phyloP scores from a whole-genome alignment of 1,140 invertebrate species.

The Parasteatoda tepidariorum region DNA sequence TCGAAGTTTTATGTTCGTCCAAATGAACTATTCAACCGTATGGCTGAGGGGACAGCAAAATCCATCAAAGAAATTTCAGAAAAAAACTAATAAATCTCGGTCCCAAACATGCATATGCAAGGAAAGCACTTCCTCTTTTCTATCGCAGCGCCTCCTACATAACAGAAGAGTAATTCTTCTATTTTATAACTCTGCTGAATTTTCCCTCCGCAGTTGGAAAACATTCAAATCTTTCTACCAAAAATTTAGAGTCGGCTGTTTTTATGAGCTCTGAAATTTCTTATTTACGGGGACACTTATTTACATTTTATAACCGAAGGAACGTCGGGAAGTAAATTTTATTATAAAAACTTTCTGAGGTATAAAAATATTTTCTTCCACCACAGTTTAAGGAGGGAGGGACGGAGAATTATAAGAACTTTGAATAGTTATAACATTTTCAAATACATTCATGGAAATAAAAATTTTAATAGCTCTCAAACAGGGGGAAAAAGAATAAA shows the following conservation, averaged over 20 bases:
- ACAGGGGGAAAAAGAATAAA: too few relatives aligned
- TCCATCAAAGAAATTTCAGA: neutral
- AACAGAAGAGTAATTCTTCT: neutral
- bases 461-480: too few relatives aligned
- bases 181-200: neutral
- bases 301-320: neutral
- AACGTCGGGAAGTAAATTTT: neutral
- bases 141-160: neutral
- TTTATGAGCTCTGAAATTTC: neutral
- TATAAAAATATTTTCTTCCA: too few relatives aligned
- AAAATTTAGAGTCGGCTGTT: neutral
- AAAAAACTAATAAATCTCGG: neutral
- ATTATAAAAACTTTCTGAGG: neutral
- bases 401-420: too few relatives aligned
- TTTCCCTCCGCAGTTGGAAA: neutral
- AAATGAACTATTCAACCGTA: neutral
- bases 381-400: too few relatives aligned
- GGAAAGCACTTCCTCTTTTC: neutral
- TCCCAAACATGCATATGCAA: neutral
- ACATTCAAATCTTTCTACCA: neutral
- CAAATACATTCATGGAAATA: too few relatives aligned
- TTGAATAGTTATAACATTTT: too few relatives aligned
- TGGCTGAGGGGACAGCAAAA: neutral
- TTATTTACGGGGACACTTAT: neutral
- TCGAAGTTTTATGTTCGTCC: neutral